These are phyloP conservation scores for Ametastegia equiseti DNA, from an alignment of 2,888 invertebrate species.

Conservation along the genomic window DNA sequence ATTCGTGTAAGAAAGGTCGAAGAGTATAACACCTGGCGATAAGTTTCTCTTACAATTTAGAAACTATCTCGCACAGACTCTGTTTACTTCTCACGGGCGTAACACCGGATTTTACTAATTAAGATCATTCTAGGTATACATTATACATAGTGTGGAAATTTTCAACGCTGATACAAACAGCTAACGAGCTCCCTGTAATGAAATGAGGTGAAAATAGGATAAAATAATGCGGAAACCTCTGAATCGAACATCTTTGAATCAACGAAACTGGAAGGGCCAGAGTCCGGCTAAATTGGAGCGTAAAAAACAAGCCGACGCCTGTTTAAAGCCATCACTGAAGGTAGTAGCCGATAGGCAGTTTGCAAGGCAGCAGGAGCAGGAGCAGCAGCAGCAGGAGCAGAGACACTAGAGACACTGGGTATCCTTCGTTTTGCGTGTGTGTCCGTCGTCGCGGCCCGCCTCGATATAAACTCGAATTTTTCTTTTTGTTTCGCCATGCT, in stretches of 20 bases:
- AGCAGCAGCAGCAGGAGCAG: slow-evolving; percentile 53
- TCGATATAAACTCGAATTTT: slow-evolving; percentile 71
- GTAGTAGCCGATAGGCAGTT: slow-evolving; percentile 65
- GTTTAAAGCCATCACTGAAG: slow-evolving; percentile 60
- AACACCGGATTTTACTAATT: slow-evolving; percentile 43
- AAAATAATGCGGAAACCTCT: neutral
- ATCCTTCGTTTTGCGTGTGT: slow-evolving; percentile 61
- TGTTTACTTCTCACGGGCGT: slow-evolving; percentile 36
- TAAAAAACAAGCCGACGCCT: slow-evolving; percentile 30
- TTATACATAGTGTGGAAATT: slow-evolving; percentile 21
- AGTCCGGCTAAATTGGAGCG: neutral
- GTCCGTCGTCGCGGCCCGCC: slow-evolving; percentile 60
- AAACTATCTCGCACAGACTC: slow-evolving; percentile 22
- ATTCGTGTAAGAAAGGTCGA: neutral
- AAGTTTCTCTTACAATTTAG: slow-evolving; percentile 36
- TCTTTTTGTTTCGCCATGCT: slow-evolving; percentile 68
- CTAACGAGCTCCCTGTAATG: neutral
- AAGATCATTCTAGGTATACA: slow-evolving; percentile 26
- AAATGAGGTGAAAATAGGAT: neutral
- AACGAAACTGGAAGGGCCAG: neutral
- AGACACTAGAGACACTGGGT: slow-evolving; percentile 60
- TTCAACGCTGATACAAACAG: neutral
- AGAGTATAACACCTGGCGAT: neutral
- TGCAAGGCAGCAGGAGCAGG: slow-evolving; percentile 57
- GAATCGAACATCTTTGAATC: neutral